phyloP scores from a whole-genome alignment of 2,797 vertebrate genomes.

The Myiotriccus ornatus region DNA sequence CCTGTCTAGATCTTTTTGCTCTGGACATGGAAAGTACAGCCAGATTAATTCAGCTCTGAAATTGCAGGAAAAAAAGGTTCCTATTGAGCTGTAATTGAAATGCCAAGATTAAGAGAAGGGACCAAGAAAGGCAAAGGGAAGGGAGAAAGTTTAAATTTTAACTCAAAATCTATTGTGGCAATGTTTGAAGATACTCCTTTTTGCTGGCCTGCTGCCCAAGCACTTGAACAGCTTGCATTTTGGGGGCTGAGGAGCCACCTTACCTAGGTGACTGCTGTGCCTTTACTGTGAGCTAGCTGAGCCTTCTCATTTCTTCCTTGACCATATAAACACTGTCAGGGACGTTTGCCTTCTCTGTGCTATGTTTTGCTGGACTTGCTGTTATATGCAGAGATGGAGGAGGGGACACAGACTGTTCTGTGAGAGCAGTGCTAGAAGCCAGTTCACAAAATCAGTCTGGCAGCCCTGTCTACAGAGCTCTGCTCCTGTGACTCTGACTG shows the following conservation, averaged over 20 bases:
- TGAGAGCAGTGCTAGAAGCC: neutral
- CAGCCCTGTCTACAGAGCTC: neutral
- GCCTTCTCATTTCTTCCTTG: neutral
- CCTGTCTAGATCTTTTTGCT: neutral
- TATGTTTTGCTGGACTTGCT: neutral
- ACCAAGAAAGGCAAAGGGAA: neutral
- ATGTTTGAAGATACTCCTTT: neutral
- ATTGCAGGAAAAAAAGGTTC: neutral
- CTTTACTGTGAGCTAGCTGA: neutral
- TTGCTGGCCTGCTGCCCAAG: neutral
- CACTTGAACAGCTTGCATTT: neutral
- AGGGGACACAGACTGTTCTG: neutral
- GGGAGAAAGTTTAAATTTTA: neutral
- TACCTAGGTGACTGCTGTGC: neutral
- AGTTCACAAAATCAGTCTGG: neutral
- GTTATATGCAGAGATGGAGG: fast-evolving
- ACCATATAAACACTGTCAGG: neutral
- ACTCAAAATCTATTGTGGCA: neutral
- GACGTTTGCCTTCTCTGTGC: neutral
- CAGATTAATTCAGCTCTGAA: neutral
- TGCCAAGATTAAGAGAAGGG: neutral
- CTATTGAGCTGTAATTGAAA: neutral
- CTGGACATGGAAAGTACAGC: neutral
- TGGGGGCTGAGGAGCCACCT: fast-evolving
- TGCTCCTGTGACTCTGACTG: neutral